A percentile compares a stretch with the other conserved stretches of the same genome.
Conservation (phyloP, 2,797 vertebrate species). For the Hoplostethus atlanticus region DNA sequence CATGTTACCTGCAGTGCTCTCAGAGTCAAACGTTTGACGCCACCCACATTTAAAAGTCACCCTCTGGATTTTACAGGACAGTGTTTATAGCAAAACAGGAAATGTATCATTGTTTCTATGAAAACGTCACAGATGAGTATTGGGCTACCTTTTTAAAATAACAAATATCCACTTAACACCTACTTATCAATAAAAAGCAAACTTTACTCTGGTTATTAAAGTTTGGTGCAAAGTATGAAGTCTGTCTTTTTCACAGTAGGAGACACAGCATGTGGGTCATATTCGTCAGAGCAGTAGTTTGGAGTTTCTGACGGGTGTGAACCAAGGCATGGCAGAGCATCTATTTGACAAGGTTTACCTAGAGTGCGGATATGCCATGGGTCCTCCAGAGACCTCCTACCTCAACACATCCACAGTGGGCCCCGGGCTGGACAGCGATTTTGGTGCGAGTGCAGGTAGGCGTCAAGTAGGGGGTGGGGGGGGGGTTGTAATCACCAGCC, state of each 20-base stretch:
- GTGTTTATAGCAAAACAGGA: too few relatives aligned
- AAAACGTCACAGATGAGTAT: too few relatives aligned
- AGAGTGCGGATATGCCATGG: constrained; percentile 73
- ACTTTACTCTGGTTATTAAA: neutral
- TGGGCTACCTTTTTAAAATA: too few relatives aligned
- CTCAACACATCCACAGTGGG: constrained; percentile 74
- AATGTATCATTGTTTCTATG: too few relatives aligned
- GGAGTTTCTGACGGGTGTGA: constrained; percentile 60
- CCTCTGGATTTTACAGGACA: too few relatives aligned
- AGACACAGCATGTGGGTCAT: constrained; percentile 37
- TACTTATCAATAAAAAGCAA: neutral
- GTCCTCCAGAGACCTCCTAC: constrained; percentile 61
- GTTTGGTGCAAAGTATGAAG: neutral
- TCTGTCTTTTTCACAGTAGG: constrained; percentile 46
- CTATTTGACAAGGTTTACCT: constrained; percentile 64
- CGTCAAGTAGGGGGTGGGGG: neutral
- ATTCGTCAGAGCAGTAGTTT: constrained; percentile 70
- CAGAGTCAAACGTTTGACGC: too few relatives aligned
- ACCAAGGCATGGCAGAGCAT: constrained; percentile 50
- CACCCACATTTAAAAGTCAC: too few relatives aligned
- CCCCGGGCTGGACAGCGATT: constrained; percentile 89
- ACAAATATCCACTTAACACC: too few relatives aligned
- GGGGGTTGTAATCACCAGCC: too few relatives aligned
- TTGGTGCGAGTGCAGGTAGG: constrained; percentile 88
- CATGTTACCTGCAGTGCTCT: too few relatives aligned